Evolutionary conservation across 2,888 invertebrate genomes (phyloP).

Genomic region (Unio pictorum): DNA sequence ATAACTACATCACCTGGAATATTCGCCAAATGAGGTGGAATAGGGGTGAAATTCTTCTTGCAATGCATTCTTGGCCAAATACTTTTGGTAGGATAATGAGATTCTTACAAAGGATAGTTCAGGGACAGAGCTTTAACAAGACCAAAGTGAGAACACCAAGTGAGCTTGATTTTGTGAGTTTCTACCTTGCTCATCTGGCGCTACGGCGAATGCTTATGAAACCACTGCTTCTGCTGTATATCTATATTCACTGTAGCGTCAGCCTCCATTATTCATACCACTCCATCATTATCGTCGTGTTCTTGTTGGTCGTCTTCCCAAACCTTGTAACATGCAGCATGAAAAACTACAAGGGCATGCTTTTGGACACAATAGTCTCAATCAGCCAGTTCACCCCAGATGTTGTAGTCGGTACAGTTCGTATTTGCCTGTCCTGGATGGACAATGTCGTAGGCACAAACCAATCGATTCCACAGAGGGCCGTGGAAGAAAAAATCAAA

Average conservation of each 20-base stretch:
- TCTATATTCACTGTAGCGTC: constrained; percentile 53
- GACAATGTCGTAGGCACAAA: constrained; percentile 55
- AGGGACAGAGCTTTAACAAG: constrained; percentile 51
- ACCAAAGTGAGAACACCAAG: constrained; percentile 59
- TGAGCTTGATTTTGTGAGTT: constrained; percentile 56
- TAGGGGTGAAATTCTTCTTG: constrained; percentile 57
- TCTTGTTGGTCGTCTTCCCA: constrained; percentile 60
- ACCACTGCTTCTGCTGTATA: constrained; percentile 53
- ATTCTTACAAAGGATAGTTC: constrained; percentile 52
- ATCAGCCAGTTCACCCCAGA: constrained; percentile 64
- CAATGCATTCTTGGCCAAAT: constrained; percentile 62
- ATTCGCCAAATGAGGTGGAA: constrained; percentile 63
- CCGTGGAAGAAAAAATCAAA: constrained; percentile 60
- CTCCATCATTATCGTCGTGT: constrained; percentile 58
- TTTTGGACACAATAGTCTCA: constrained; percentile 59
- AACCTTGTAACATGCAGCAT: constrained; percentile 59
- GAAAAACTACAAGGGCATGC: constrained; percentile 53
- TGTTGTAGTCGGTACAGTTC: constrained; percentile 59
- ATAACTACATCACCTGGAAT: constrained; percentile 63
- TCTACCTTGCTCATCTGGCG: constrained; percentile 61
- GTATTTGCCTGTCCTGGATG: constrained; percentile 53
- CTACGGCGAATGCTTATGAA: constrained; percentile 63
- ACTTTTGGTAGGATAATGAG: constrained; percentile 54
- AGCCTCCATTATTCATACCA: constrained; percentile 52
- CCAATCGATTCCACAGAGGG: constrained; percentile 62